phyloP scores from a whole-genome alignment of 2,888 invertebrate genomes.

The Chouioia cunea region DNA sequence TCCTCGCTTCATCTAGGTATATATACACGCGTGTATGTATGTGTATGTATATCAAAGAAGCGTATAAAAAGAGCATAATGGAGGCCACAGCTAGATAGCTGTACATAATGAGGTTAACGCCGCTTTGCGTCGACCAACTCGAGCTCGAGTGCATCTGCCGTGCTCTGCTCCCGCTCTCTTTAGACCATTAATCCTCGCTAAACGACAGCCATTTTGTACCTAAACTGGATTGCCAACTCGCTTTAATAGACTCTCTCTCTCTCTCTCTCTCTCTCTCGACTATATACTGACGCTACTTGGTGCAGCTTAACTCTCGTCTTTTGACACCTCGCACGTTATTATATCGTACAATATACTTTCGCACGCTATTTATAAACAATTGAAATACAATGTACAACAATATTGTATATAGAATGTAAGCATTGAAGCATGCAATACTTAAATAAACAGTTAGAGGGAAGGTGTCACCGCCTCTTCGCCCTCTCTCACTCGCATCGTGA shows the following conservation, averaged over 20 bases:
- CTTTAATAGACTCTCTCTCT: constrained; percentile 40
- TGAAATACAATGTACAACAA: too few species aligned
- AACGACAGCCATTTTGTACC: constrained; percentile 70
- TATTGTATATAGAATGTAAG: too few species aligned
- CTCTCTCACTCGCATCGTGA: neutral
- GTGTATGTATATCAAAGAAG: constrained; percentile 24
- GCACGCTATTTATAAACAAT: constrained; percentile 37
- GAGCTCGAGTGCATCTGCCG: constrained; percentile 65
- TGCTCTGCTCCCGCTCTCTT: constrained; percentile 65
- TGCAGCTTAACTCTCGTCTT: too few species aligned
- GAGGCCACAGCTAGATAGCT: constrained; percentile 61
- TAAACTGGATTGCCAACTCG: constrained; percentile 69
- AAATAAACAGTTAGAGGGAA: too few species aligned
- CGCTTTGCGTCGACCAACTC: constrained; percentile 32
- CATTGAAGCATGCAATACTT: too few species aligned
- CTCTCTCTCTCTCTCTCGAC: too few species aligned
- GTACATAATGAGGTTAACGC: constrained; percentile 64
- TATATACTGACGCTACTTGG: too few species aligned
- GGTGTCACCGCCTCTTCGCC: neutral
- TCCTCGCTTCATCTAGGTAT: neutral
- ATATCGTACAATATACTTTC: constrained; percentile 13
- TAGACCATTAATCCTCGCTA: constrained; percentile 68
- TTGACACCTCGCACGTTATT: neutral
- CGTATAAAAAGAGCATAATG: constrained; percentile 64
- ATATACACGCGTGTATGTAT: too few species aligned